Evolutionary conservation across 2,113 vertebrate genomes (phyloP), one percentile per base, ranked within the genome.

Genomic region (Sprattus sprattus): DNA sequence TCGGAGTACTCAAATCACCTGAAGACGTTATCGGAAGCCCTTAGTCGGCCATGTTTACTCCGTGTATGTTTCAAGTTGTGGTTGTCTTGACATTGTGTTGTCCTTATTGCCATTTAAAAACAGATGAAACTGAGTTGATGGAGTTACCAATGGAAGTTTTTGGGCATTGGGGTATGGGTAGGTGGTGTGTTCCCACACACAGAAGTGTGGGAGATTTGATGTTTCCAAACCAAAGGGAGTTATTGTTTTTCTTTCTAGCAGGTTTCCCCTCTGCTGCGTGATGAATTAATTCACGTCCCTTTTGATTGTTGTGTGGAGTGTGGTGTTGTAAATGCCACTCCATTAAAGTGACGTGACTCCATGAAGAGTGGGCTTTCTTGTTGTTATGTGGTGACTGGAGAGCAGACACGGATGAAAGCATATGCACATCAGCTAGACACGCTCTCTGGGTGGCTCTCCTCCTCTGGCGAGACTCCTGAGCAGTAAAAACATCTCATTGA

Each of bases 251-350:
- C 64, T 82, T 86, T 84, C 60, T 64, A 83, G 83, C 82, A 50
- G 87, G 80, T 67, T 4, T 87, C 86, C 71, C 87, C 52, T 45
- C 3, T 3, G 39, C 83, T 80, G 87, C 87, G 87, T 88, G 88
- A 90, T 87, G 85, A 93, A 91, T 91, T 85, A 83, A 88, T 87
- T 83, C 81, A 89, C 91, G 89, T 88, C 86, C 80, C 85, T 90
- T 92, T 91, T 92, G 82, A 92, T 90, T 85, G 87, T 78, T 90
- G 83, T 90, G 91, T 89, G 71, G 84, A 88, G 82, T 86, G 85
- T 86, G 90, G 85, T 89, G 87, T 92, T 86, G 91, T 93, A 90
- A 90, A 92, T 90, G 91, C 85, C 82, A 82, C 91, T 88, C 90
- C 82, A 91, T 90, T 84, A 25, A 57, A 85, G 83, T 83, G 81